Evolutionary conservation across 2,888 invertebrate species (phyloP).

Genomic region (Campopleginae sp.): DNA sequence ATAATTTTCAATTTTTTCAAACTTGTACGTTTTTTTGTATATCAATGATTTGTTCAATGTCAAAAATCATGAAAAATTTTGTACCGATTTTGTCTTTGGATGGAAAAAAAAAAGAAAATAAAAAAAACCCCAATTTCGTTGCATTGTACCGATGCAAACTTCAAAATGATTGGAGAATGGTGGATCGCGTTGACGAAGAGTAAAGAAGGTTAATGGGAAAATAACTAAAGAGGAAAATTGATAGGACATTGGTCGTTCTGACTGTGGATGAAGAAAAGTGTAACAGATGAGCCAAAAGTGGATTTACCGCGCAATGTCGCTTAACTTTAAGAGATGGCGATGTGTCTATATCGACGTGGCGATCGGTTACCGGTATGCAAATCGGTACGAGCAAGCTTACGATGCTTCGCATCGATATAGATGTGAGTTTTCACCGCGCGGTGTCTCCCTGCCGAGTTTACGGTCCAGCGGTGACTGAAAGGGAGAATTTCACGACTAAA

Average conservation of each 20-base stretch:
- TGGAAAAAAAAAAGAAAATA: too few species aligned
- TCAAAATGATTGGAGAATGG: too few species aligned
- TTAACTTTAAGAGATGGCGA: neutral
- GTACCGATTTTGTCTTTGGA: too few species aligned
- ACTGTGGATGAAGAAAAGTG: neutral
- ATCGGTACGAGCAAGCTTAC: conserved; percentile 63
- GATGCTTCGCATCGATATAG: neutral
- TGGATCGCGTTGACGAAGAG: neutral
- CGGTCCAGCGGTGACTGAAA: conserved; percentile 42
- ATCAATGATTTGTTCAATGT: too few species aligned
- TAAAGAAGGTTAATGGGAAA: neutral
- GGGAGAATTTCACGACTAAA: conserved; percentile 39
- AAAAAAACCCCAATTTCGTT: too few species aligned
- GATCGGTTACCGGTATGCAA: conserved; percentile 72
- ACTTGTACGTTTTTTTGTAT: too few species aligned
- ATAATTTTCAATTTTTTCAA: too few species aligned
- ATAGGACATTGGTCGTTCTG: neutral
- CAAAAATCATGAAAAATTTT: too few species aligned
- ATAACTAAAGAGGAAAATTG: neutral
- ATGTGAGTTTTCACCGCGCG: neutral
- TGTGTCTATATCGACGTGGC: neutral
- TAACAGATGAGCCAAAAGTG: conserved; percentile 2
- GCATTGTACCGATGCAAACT: too few species aligned
- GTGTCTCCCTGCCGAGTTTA: conserved; percentile 38
- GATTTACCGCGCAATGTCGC: conserved; percentile 1